Percentiles rank a stretch among this genome's conserved stretches.
Conservation (phyloP, 2,797 vertebrate genomes). For the Miichthys miiuy region DNA sequence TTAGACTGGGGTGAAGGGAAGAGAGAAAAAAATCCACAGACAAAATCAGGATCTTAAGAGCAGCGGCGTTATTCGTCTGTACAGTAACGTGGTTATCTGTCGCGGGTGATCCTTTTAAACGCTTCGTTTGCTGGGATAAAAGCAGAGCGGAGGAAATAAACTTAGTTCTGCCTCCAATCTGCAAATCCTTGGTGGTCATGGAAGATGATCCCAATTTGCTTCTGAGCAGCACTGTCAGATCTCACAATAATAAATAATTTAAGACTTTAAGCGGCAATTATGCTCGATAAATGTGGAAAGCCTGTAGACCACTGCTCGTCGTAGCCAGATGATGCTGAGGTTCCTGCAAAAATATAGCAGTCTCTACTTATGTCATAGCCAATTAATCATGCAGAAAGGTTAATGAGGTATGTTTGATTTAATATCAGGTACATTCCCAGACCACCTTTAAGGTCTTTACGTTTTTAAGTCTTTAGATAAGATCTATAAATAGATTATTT, state of each 20-base stretch:
- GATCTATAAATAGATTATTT: slow-evolving; percentile 14
- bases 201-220: slow-evolving; percentile 91
- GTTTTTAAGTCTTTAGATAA: slow-evolving; percentile 4
- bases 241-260: slow-evolving; percentile 91
- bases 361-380: slow-evolving; percentile 78
- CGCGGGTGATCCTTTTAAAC: slow-evolving; percentile 90
- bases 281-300: slow-evolving; percentile 88
- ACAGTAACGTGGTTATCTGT: slow-evolving; percentile 89
- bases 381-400: slow-evolving; percentile 61
- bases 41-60: slow-evolving; percentile 86
- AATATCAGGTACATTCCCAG: slow-evolving; percentile 40
- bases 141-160: slow-evolving; percentile 89
- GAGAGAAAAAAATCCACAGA: slow-evolving; percentile 77
- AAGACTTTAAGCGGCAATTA: slow-evolving; percentile 90
- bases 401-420: slow-evolving; percentile 58
- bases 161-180: slow-evolving; percentile 91
- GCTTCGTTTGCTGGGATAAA: slow-evolving; percentile 90
- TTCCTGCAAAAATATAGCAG: slow-evolving; percentile 78
- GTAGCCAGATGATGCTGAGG: slow-evolving; percentile 74
- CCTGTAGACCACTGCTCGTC: slow-evolving; percentile 80
- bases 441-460: slow-evolving; percentile 3
- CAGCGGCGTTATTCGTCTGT: slow-evolving; percentile 85
- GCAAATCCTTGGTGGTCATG: slow-evolving; percentile 91
- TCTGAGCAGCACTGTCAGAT: slow-evolving; percentile 89
- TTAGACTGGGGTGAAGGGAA: slow-evolving; percentile 84